Conservation (phyloP, 2,888 invertebrate species). For the Platypus cylindrus region DNA sequence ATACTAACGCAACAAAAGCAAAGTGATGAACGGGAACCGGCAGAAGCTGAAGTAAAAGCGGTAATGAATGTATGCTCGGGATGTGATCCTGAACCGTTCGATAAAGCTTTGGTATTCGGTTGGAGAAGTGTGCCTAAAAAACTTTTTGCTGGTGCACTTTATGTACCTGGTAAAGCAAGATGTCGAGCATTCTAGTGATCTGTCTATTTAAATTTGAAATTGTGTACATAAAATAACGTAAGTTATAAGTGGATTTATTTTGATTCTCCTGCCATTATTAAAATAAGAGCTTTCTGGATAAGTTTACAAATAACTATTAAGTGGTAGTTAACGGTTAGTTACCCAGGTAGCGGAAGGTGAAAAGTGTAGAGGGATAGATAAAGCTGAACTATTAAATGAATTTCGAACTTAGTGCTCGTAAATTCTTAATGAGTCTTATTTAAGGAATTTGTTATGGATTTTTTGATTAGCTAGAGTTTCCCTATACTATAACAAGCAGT, state of each 20-base stretch:
- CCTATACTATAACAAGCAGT: background rate
- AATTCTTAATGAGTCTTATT: no score
- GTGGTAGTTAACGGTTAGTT: slow-evolving; percentile 2
- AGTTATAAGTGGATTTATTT: no score
- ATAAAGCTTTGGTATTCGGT: slow-evolving; percentile 62
- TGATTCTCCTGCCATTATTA: no score
- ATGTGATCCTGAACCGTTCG: slow-evolving; percentile 66
- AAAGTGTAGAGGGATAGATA: slow-evolving; percentile 2
- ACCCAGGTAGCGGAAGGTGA: background rate
- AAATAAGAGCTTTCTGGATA: no score
- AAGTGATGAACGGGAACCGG: slow-evolving; percentile 65
- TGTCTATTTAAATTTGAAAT: no score
- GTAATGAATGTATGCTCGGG: slow-evolving; percentile 68
- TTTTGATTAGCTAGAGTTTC: background rate
- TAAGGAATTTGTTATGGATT: background rate
- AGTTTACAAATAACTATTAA: no score
- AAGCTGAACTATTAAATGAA: no score
- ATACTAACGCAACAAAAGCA: slow-evolving; percentile 47
- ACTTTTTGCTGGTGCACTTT: slow-evolving; percentile 58
- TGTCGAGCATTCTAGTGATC: slow-evolving; percentile 38
- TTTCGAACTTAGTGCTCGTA: background rate
- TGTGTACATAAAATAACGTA: no score
- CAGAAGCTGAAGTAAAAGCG: slow-evolving; percentile 69
- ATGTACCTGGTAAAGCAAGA: slow-evolving; percentile 51
- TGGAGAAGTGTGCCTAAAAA: slow-evolving; percentile 67